Conservation (phyloP, 1,140 invertebrate species). For the Drosophila leontia region DNA sequence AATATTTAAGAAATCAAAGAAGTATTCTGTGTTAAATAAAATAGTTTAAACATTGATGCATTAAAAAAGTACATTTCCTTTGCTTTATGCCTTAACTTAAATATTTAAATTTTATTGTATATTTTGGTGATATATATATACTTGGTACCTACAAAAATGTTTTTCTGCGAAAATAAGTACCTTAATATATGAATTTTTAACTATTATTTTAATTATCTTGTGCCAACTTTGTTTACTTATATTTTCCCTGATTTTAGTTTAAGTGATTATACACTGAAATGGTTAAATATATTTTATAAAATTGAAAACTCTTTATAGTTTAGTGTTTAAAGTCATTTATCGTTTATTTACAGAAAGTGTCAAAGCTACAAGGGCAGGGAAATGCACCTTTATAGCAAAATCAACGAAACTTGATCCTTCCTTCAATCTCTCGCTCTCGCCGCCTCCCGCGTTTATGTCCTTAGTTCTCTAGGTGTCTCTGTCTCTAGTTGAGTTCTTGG, state of each 20-base stretch:
- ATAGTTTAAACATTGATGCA: background rate
- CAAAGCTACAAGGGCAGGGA: slow-evolving; percentile 53
- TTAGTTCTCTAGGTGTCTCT: slow-evolving; percentile 49
- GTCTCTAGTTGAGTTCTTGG: slow-evolving; percentile 39
- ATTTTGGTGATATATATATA: no score
- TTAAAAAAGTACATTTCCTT: background rate
- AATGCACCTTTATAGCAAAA: slow-evolving; percentile 60
- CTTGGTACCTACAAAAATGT: background rate
- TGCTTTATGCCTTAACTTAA: background rate
- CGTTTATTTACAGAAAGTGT: slow-evolving; percentile 69
- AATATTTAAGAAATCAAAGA: background rate
- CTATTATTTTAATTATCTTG: background rate
- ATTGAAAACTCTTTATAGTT: background rate
- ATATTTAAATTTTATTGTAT: no score
- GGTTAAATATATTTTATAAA: no score
- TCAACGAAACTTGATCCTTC: slow-evolving; percentile 62
- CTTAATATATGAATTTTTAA: background rate
- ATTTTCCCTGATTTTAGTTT: background rate
- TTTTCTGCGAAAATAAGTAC: background rate
- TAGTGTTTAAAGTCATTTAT: slow-evolving; percentile 41
- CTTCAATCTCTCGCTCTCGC: slow-evolving; percentile 41
- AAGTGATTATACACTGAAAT: no score
- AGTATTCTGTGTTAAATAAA: background rate
- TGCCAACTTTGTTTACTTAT: no score
- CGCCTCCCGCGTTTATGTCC: slow-evolving; percentile 18